Conservation (phyloP, 2,113 vertebrate species). For the Chunga burmeisteri region DNA sequence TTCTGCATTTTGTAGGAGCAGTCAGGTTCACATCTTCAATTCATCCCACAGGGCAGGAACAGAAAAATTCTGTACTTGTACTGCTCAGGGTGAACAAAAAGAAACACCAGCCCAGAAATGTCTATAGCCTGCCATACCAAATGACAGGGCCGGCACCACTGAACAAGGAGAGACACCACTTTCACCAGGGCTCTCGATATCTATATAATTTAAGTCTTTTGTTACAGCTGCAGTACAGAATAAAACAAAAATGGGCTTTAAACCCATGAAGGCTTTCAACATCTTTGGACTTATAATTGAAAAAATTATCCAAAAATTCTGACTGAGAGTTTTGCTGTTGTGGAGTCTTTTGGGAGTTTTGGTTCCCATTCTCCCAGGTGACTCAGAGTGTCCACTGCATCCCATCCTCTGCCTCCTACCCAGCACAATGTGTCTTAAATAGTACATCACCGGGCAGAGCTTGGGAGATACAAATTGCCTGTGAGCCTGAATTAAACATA, state of each 20-base stretch:
- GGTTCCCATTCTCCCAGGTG: neutral
- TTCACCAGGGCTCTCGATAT: neutral
- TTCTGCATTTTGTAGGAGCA: slow-evolving; percentile 1
- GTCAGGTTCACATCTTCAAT: neutral
- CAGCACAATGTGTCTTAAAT: fast-evolving
- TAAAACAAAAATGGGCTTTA: neutral
- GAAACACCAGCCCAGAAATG: neutral
- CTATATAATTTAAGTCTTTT: neutral
- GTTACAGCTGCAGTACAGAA: neutral
- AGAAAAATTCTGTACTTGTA: neutral
- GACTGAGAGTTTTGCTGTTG: neutral
- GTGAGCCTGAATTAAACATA: neutral
- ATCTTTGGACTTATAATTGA: neutral
- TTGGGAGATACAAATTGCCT: neutral
- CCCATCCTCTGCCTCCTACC: neutral
- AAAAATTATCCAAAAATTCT: neutral
- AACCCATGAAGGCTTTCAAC: neutral
- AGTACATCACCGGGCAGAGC: neutral
- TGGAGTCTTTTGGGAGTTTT: neutral
- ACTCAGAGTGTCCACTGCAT: neutral
- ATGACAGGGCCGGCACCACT: neutral
- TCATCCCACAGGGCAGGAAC: neutral
- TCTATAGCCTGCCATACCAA: fast-evolving
- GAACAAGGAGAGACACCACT: neutral
- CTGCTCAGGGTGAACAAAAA: neutral